These are phyloP conservation scores for Eupeodes latifasciatus DNA, from an alignment of 2,888 invertebrate species.

Conservation along the genomic window DNA sequence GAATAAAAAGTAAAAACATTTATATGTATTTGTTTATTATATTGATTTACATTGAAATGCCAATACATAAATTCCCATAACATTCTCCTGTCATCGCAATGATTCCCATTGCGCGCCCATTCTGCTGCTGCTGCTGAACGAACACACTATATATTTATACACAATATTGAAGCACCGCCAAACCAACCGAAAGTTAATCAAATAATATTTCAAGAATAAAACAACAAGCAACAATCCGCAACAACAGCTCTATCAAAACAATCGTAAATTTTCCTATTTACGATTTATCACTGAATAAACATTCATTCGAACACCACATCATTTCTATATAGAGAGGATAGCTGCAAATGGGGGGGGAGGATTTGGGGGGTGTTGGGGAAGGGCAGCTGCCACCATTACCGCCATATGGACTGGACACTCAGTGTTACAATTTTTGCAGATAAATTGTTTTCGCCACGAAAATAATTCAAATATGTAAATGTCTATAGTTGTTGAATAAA, in stretches of 20 bases:
- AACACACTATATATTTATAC: background rate
- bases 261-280: constrained; percentile 74
- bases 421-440: constrained; percentile 58
- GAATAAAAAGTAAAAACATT: background rate
- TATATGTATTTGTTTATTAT: constrained; percentile 34
- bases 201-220: constrained; percentile 65
- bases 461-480: constrained; percentile 54
- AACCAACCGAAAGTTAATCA: constrained; percentile 63
- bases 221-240: constrained; percentile 63
- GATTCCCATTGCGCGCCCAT: background rate
- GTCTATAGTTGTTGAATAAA: background rate
- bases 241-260: constrained; percentile 75
- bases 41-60: constrained; percentile 61
- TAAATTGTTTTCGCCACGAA: constrained; percentile 68
- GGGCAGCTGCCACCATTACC: too few relatives aligned
- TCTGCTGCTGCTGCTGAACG: too few relatives aligned
- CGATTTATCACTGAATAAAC: constrained; percentile 75
- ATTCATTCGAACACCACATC: constrained; percentile 44
- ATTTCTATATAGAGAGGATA: constrained; percentile 2
- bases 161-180: background rate
- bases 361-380: too few relatives aligned
- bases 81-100: constrained; percentile 17
- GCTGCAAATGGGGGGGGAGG: too few relatives aligned
- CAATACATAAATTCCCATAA: constrained; percentile 51
- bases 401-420: constrained; percentile 10